phyloP scores from a whole-genome alignment of 2,797 vertebrate species.

The Heliangelus exortis region DNA sequence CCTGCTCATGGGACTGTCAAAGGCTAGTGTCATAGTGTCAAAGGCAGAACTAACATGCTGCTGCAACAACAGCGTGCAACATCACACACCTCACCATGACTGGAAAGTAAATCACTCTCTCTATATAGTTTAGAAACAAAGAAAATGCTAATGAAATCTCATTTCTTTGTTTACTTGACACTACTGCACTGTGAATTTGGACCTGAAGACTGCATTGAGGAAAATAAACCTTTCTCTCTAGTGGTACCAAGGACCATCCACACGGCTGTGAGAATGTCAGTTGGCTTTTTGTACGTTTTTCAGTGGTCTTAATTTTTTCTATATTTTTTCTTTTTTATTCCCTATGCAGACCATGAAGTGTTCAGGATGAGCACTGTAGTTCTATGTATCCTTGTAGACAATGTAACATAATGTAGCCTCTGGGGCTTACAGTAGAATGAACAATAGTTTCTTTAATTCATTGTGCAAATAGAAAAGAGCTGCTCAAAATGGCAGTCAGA shows the following conservation, averaged over 20 bases:
- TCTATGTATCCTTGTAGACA: not conserved
- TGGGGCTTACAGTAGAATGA: constrained; percentile 18
- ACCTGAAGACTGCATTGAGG: rapidly evolving
- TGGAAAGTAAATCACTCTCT: not conserved
- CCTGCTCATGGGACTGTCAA: not conserved
- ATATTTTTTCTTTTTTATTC: rapidly evolving
- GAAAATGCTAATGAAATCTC: not conserved
- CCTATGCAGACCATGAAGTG: not conserved
- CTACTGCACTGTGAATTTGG: not conserved
- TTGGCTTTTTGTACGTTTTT: not conserved
- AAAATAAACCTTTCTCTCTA: not conserved
- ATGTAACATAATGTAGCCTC: constrained; percentile 14
- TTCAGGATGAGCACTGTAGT: not conserved
- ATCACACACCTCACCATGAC: rapidly evolving
- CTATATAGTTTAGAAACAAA: not conserved
- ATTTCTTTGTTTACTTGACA: not conserved
- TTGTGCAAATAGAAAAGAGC: constrained; percentile 39
- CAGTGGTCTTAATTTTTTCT: not conserved
- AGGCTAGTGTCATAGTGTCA: rapidly evolving
- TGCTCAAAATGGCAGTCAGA: constrained; percentile 44
- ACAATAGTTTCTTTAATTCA: constrained; percentile 56
- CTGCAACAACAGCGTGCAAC: too few relatives aligned
- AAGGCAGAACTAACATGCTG: not conserved
- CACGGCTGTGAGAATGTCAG: not conserved
- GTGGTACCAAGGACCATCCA: rapidly evolving